Base-by-base conservation (phyloP, 2,113 vertebrate species). In the Tinamus guttatus region DNA sequence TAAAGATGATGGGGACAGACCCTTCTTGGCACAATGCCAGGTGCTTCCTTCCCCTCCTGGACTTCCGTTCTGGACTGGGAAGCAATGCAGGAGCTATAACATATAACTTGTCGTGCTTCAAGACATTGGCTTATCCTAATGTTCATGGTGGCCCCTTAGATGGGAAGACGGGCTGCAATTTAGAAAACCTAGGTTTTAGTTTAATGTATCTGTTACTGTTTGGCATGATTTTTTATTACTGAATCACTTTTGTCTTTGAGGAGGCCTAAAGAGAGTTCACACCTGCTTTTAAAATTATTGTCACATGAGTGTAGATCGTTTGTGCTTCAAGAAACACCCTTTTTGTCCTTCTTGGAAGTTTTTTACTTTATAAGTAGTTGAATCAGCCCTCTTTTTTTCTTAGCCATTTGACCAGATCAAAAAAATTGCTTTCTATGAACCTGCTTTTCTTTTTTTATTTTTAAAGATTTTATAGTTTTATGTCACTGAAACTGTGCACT, bases 101-200 rank as follows among this genome's bases (percentile, higher is more conserved):
- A 49, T 3, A 47, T 12, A 13, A 2, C 10, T 2, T 17, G 89
- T 24, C 9, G 2, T 8, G 20, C 43, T 20, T n/a, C 13, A 1
- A 9, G 62, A 47, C 47, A 5, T 2, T 3, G 47, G 47, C 24
- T 4, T 14, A 5, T 0, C 3, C 13, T 11, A 3, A 8, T 13
- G 0, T 16, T 5, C 28, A 2, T 68, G 20, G 32, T 9, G 45
- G 15, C 7, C 6, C 18, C 22, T 10, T 7, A 2, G 19, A 27
- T 2, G 34, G 59, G 56, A 41, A n/a, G 30, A 38, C 40, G 19
- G 5, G 6, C 5, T 11, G 0, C 11, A 2, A 0, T 3, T n/a
- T 8, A 14, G 59, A 54, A 71, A 22, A 43, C 20, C 8, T 7
- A 0, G 25, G 6, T 19, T 59, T 49, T 5, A 25, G 1, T 27